Percentiles rank a stretch among this genome's conserved stretches.
These are phyloP conservation scores for Brachystomella parvula DNA, from an alignment of 1,140 invertebrate genomes.

Conservation along the genomic window DNA sequence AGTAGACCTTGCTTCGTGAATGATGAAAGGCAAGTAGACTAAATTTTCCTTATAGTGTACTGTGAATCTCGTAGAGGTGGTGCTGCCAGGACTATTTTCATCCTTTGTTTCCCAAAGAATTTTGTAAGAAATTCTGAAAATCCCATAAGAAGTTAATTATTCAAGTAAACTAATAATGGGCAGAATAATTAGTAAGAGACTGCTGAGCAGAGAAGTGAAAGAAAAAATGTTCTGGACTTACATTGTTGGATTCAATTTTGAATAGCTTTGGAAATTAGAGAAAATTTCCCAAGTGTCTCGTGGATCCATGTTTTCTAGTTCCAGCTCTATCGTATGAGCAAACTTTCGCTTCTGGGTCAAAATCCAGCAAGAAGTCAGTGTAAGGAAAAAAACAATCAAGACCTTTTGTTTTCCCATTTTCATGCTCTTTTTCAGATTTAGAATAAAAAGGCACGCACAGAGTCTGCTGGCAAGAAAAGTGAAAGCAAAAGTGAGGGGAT, in stretches of 20 bases:
- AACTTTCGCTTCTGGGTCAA: constrained; percentile 18
- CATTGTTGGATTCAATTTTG: constrained; percentile 62
- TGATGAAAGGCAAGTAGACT: constrained; percentile 54
- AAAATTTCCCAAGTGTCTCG: constrained; percentile 61
- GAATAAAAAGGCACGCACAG: neutral
- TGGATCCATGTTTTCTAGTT: constrained; percentile 41
- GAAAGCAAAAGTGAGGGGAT: neutral
- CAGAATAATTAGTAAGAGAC: constrained; percentile 16
- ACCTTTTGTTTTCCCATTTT: neutral
- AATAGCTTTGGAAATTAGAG: constrained; percentile 64
- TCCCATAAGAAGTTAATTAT: constrained; percentile 6
- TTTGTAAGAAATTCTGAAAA: constrained; percentile 45
- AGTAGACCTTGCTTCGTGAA: constrained; percentile 50
- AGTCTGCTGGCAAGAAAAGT: neutral
- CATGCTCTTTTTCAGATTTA: neutral
- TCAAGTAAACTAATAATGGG: constrained; percentile 7
- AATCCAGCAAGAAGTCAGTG: constrained; percentile 16
- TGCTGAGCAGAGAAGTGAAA: constrained; percentile 9
- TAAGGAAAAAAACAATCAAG: neutral
- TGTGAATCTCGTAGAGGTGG: constrained; percentile 60
- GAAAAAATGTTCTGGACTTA: constrained; percentile 44
- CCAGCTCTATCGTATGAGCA: constrained; percentile 18
- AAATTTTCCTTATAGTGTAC: constrained; percentile 57
- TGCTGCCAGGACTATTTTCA: constrained; percentile 54
- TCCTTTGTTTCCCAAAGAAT: constrained; percentile 49